Conservation (phyloP, 64 coral and sea anemone species). For the Acropora yongei region DNA sequence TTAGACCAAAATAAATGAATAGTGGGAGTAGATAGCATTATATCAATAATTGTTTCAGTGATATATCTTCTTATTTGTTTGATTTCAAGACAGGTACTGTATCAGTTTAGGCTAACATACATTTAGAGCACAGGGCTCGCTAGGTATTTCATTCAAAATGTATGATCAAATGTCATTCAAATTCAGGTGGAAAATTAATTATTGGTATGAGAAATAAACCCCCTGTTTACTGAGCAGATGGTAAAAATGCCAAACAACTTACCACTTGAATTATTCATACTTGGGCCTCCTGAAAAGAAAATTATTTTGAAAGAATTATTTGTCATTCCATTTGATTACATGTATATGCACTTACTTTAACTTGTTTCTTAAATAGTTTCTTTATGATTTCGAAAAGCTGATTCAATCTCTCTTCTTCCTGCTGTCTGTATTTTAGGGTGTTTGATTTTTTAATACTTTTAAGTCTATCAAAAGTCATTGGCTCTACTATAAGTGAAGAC, state of each 20-base stretch:
- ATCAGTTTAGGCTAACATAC: neutral
- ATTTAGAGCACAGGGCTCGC: too few species aligned
- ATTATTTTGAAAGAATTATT: neutral
- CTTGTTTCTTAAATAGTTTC: neutral
- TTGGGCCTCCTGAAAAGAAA: slow-evolving; percentile 31
- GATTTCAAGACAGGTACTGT: neutral
- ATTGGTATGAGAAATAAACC: slow-evolving; percentile 36
- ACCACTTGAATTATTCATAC: slow-evolving; percentile 51
- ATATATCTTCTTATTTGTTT: too few species aligned
- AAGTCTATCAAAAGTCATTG: slow-evolving; percentile 27
- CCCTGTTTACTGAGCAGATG: slow-evolving; percentile 7
- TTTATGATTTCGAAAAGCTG: too few species aligned
- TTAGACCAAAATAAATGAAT: slow-evolving; percentile 25
- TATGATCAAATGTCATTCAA: slow-evolving; percentile 42
- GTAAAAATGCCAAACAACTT: slow-evolving; percentile 59
- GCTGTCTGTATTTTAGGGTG: too few species aligned
- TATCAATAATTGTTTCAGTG: neutral
- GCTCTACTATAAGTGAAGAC: neutral
- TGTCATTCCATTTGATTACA: slow-evolving; percentile 37
- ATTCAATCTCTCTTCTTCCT: too few species aligned
- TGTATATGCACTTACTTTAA: slow-evolving; percentile 47
- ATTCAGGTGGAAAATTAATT: slow-evolving; percentile 30
- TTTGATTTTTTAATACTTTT: too few species aligned
- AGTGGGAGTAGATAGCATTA: slow-evolving; percentile 16
- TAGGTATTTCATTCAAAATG: neutral